Evolutionary conservation across 2,797 vertebrate species (phyloP).

Genomic region (Ctenochaetus hawaiiensis): DNA sequence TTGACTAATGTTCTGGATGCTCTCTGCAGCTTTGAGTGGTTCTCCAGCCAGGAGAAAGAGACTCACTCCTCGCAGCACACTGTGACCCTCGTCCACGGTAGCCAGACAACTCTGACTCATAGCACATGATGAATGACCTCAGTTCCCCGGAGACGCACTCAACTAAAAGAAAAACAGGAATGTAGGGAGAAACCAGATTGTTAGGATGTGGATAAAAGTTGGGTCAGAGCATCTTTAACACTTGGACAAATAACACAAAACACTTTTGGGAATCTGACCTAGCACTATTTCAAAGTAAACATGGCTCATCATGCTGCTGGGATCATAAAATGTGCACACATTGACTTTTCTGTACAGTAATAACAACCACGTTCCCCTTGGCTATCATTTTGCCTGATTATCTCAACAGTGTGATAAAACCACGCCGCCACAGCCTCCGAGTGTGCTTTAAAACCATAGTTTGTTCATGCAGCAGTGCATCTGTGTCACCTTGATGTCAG

Average conservation of each 20-base stretch:
- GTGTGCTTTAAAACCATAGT: slow-evolving; percentile 6
- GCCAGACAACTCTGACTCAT: slow-evolving; percentile 84
- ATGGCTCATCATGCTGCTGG: slow-evolving; percentile 49
- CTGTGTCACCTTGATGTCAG: slow-evolving; percentile 41
- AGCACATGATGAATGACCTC: slow-evolving; percentile 80
- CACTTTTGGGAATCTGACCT: slow-evolving; percentile 66
- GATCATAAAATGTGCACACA: slow-evolving; percentile 47
- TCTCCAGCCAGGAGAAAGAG: slow-evolving; percentile 74
- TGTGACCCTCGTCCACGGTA: slow-evolving; percentile 79
- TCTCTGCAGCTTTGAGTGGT: slow-evolving; percentile 57
- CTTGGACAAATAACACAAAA: slow-evolving; percentile 67
- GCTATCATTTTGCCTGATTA: slow-evolving; percentile 50
- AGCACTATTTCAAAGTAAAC: slow-evolving; percentile 67
- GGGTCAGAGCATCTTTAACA: slow-evolving; percentile 65
- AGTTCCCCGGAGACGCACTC: slow-evolving; percentile 74
- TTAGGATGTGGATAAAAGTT: slow-evolving; percentile 61
- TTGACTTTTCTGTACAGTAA: slow-evolving; percentile 33
- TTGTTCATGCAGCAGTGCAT: neutral
- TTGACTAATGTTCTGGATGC: slow-evolving; percentile 64
- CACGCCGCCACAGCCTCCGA: slow-evolving; percentile 26
- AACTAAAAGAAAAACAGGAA: slow-evolving; percentile 68
- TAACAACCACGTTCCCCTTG: slow-evolving; percentile 43
- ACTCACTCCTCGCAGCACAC: slow-evolving; percentile 68
- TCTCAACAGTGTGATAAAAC: slow-evolving; percentile 41
- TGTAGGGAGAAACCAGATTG: slow-evolving; percentile 52